phyloP scores from a whole-genome alignment of 2,888 invertebrate genomes.

The Coelinius sp. region DNA sequence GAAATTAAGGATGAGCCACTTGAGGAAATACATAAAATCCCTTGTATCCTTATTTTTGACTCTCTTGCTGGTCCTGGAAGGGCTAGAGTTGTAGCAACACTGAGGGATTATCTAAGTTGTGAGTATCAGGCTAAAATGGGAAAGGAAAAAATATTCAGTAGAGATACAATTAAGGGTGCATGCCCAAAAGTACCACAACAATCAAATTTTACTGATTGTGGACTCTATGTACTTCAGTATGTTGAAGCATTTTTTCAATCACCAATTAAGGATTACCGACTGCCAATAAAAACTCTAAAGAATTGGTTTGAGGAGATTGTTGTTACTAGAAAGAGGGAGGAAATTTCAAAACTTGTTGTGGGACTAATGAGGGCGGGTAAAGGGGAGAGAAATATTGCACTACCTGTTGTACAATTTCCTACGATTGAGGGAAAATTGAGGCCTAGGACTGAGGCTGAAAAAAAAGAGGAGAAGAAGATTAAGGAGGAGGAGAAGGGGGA shows the following conservation, averaged over 20 bases:
- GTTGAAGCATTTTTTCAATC: conserved; percentile 96
- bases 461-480: conserved; percentile 53
- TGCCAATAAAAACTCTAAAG: conserved; percentile 86
- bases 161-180: conserved; percentile 87
- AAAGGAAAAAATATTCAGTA: conserved; percentile 81
- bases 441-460: conserved; percentile 49
- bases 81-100: conserved; percentile 87
- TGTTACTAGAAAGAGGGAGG: conserved; percentile 88
- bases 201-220: conserved; percentile 97
- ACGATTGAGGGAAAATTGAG: conserved; percentile 78
- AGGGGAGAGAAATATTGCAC: conserved; percentile 75
- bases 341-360: conserved; percentile 85
- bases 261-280: conserved; percentile 84
- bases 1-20: conserved; percentile 26
- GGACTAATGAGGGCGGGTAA: conserved; percentile 82
- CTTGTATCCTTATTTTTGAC: conserved; percentile 96
- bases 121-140: conserved; percentile 85
- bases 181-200: conserved; percentile 97
- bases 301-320: conserved; percentile 91
- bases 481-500: conserved; percentile 50
- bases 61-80: conserved; percentile 87
- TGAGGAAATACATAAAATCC: conserved; percentile 74
- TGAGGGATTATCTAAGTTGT: conserved; percentile 91
- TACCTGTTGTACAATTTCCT: conserved; percentile 83
- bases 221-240: conserved; percentile 94